Evolutionary conservation across 2,888 invertebrate species (phyloP).

Genomic region (Meliscaeva auricollis): DNA sequence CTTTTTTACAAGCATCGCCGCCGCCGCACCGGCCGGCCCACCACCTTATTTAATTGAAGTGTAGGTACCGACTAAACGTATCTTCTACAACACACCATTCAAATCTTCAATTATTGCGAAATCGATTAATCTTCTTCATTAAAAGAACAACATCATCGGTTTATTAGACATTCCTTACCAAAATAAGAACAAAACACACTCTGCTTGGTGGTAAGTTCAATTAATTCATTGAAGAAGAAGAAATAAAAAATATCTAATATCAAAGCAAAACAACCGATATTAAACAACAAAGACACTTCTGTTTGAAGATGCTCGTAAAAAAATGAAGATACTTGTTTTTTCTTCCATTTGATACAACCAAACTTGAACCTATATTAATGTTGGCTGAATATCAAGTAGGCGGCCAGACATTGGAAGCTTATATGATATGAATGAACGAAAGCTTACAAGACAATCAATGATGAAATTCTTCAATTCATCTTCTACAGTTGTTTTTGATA

Average conservation of each 20-base stretch:
- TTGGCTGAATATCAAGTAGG: slow-evolving; percentile 69
- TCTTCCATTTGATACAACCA: background rate
- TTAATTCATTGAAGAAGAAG: slow-evolving; percentile 7
- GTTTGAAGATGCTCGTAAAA: slow-evolving; percentile 18
- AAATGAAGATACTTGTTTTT: background rate
- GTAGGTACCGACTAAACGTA: slow-evolving; percentile 2
- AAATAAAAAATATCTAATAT: slow-evolving; percentile 41
- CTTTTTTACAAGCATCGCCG: background rate
- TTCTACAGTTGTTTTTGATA: background rate
- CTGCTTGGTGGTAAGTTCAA: slow-evolving; percentile 18
- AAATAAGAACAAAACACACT: slow-evolving; percentile 7
- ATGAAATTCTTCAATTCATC: slow-evolving; percentile 3
- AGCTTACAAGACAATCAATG: background rate
- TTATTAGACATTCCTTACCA: slow-evolving; percentile 20
- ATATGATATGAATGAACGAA: background rate
- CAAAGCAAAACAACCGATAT: slow-evolving; percentile 57
- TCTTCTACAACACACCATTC: slow-evolving; percentile 47
- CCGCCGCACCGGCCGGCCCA: slow-evolving; percentile 5
- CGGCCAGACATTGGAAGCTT: slow-evolving; percentile 57
- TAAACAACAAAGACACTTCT: slow-evolving; percentile 36
- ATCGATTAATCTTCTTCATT: slow-evolving; percentile 70
- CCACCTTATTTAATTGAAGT: slow-evolving; percentile 26
- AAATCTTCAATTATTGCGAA: slow-evolving; percentile 56
- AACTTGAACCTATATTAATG: slow-evolving; percentile 59
- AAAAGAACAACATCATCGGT: slow-evolving; percentile 42